Evolutionary conservation across 2,888 invertebrate genomes (phyloP), one percentile per base, ranked within the genome.

Genomic region (Protonemura montana): DNA sequence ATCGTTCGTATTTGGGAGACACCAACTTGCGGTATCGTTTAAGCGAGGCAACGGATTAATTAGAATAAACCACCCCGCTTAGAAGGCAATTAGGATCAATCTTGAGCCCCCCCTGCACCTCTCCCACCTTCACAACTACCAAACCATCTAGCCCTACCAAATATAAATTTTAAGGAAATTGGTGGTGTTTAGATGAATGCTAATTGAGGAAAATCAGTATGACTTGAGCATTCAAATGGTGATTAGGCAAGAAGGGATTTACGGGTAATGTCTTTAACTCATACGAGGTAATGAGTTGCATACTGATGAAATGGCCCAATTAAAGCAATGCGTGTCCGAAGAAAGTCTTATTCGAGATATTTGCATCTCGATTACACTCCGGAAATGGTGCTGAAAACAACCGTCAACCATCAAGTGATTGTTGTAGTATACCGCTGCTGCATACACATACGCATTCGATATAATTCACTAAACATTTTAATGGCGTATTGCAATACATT

Each of bases 41-140:
- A 59, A 59, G 59, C 59, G 21, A 59, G 59, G 59, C 59, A 59
- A 3, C 3, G 59, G 78, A 25, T 78, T 78, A 28, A 78, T 78
- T 26, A 25, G 27, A 78, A 78, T 78, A 26, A 78, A 78, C 78
- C 78, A 25, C 78, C 28, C 5, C 78, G 78, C 28, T 78, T 78
- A 78, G 27, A 78, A 78, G 26, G 78, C 28, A 78, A 78, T 78
- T 78, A 78, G 78, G 59, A 78, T 78, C 78, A 78, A 78, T 78
- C 78, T 78, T 78, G 26, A 78, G 28, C 10, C 78, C 78, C 59
- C 59, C 59, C n/a, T n/a, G n/a, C n/a, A n/a, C n/a, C n/a, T 3
- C 35, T 10, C 35, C 35, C 10, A 35, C 35, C 35, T 35, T 10
- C 35, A n/a, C n/a, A 59, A 59, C 59, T 16, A 59, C 59, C 59